Evolutionary conservation across 1,140 invertebrate genomes (phyloP), one percentile per base, ranked within the genome.

Genomic region (Drosophila asahinai): DNA sequence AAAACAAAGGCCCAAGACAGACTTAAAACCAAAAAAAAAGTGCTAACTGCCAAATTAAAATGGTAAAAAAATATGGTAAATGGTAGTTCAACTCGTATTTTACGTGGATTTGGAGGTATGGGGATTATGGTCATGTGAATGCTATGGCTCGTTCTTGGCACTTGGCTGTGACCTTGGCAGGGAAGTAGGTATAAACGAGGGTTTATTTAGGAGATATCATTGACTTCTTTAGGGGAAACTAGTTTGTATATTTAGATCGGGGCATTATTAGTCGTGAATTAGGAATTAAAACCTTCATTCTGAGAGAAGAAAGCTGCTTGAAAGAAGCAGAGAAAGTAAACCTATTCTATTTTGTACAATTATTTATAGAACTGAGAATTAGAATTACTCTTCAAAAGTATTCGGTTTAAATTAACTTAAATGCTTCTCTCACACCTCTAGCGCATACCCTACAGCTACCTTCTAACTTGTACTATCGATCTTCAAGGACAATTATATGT

Each of bases 31-130:
- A 52, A 30, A 7, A 54, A 66, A 47, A 66, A 63, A 64, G 64
- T 66, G 64, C 64, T 66, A 66, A 66, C 64, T 66, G 22, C 12
- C 64, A 48, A 48, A 38, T 62, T 66, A 38, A 62, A 66, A 64
- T 66, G 64, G 58, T 64, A 30, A 47, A 30, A 36, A 59, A 11
- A n/a, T 19, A n/a, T 30, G 57, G 7, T 38, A 55, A 57, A 38
- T 57, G 54, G 33, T 11, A 40, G 54, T 25, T 25, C 0, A 57
- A 40, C 33, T 40, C 8, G 36, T n/a, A 57, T 40, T 55, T 59
- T 42, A 30, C 9, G 63, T 45, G 11, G 12, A 63, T 42, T 61
- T 25, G 9, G 15, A 30, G 27, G 19, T 7, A 12, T 25, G 59
- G 25, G 42, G 4, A 48, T 64, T 66, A 48, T 66, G 33, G 42